These are phyloP conservation scores for Arion vulgaris DNA, from an alignment of 1,140 invertebrate species.

Conservation along the genomic window DNA sequence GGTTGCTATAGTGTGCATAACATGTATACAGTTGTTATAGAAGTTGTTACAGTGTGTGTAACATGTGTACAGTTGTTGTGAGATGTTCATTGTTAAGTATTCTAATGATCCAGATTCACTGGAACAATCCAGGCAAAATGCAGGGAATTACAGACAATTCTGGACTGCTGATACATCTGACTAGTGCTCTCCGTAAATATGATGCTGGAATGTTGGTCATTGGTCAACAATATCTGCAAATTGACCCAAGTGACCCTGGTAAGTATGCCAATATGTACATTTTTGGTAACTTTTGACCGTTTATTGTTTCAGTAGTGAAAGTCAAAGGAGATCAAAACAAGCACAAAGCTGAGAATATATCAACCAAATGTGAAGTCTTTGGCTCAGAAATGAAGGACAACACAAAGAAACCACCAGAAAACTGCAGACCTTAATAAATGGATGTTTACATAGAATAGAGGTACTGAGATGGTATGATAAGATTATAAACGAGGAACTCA, in stretches of 20 bases:
- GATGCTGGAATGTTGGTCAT: constrained; percentile 41
- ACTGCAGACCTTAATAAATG: too few species aligned
- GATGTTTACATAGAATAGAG: too few species aligned
- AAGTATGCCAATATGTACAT: neutral
- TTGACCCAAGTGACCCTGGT: constrained; percentile 8
- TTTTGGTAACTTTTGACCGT: neutral
- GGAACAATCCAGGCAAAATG: constrained; percentile 39
- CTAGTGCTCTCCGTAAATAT: constrained; percentile 19
- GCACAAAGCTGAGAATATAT: too few species aligned
- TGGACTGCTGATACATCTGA: constrained; percentile 33
- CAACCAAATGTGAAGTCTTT: neutral
- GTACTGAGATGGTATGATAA: too few species aligned
- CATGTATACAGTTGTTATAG: too few species aligned
- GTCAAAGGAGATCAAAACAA: neutral
- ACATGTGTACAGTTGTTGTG: too few species aligned
- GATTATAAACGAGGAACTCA: too few species aligned
- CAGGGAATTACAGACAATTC: constrained; percentile 33
- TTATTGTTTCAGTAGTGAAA: neutral
- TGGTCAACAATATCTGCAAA: constrained; percentile 33
- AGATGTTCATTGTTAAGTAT: too few species aligned
- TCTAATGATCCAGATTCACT: constrained; percentile 42
- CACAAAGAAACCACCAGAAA: too few species aligned
- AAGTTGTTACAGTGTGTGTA: too few species aligned
- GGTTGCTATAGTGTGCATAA: too few species aligned
- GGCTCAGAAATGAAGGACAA: too few species aligned